Conservation (phyloP, 2,113 vertebrate genomes). For the Epinephelus lanceolatus region DNA sequence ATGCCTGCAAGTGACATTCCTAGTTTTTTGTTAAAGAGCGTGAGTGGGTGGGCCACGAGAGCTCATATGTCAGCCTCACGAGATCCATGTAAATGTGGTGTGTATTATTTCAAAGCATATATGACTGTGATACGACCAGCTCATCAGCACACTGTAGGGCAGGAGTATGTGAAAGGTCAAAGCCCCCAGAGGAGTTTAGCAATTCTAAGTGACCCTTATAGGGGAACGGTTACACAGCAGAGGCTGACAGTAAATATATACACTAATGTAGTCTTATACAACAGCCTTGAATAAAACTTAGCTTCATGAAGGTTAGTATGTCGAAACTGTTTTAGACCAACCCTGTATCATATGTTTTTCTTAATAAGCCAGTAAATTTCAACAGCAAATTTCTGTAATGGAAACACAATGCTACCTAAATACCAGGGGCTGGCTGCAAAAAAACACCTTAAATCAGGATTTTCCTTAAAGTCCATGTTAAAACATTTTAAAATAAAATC, state of each 20-base stretch:
- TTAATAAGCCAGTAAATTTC: no score
- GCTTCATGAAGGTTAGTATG: background rate
- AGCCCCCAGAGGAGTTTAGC: background rate
- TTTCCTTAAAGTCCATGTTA: no score
- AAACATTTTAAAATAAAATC: no score
- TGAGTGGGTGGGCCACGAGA: constrained; percentile 60
- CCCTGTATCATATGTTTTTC: no score
- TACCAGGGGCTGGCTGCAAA: no score
- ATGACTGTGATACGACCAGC: constrained; percentile 1
- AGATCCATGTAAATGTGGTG: constrained; percentile 38
- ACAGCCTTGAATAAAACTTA: background rate
- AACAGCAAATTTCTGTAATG: background rate
- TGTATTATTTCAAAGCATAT: constrained; percentile 43
- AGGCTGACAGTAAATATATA: background rate
- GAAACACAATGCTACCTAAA: background rate
- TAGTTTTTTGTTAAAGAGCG: constrained; percentile 52
- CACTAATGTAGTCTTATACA: background rate
- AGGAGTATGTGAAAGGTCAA: constrained; percentile 19
- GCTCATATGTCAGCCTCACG: constrained; percentile 39
- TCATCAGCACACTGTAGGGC: background rate
- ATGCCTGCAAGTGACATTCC: constrained; percentile 60
- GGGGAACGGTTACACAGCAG: constrained; percentile 1
- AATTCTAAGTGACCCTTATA: constrained; percentile 12
- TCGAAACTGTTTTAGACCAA: background rate
- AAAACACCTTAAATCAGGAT: no score